Evolutionary conservation across 2,797 vertebrate genomes (phyloP), one percentile per base, ranked within the genome.

Genomic region (Hypotaenidia philippensis): DNA sequence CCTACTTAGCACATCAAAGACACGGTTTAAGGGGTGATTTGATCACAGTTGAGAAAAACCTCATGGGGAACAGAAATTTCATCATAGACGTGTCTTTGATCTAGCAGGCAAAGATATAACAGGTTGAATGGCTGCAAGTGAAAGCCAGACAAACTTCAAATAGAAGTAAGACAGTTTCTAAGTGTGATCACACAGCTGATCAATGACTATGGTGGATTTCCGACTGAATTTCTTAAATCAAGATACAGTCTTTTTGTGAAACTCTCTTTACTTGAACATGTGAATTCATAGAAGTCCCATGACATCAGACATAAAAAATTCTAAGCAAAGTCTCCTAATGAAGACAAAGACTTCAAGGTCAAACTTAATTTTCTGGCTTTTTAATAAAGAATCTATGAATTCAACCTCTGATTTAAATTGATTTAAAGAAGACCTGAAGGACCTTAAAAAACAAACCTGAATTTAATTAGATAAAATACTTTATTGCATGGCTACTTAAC

Each of bases 1-100:
- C 38, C 87, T 95, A 64, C 50, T 96, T 94, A 95, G 76, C 90
- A 92, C 75, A 81, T 96, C 95, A 96, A 97, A 96, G 87, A 63
- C 65, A 74, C 88, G 76, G 72, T 95, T 96, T 96, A 94, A 92
- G 91, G 79, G 72, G 65, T 92, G 59, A 94, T 81, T 91, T 88
- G 89, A 96, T 96, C 79, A 88, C 76, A 86, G 77, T 31, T 59
- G 59, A 87, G 69, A 85, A 93, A 66, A 92, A 83, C 50, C 78
- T 84, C 87, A 59, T 6, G 26, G 69, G 79, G 26, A 95, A 83
- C 61, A 94, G 82, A 85, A 88, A 86, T 93, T 93, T 95, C 61
- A 92, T 91, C 31, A 7, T 4, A 95, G 92, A 91, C 38, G 4
- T 75, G 68, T 78, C 94, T 96, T 96, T 96, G 92, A 97, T 97